Conservation (phyloP, 2,888 invertebrate genomes). For the Slavum lentiscoides region DNA sequence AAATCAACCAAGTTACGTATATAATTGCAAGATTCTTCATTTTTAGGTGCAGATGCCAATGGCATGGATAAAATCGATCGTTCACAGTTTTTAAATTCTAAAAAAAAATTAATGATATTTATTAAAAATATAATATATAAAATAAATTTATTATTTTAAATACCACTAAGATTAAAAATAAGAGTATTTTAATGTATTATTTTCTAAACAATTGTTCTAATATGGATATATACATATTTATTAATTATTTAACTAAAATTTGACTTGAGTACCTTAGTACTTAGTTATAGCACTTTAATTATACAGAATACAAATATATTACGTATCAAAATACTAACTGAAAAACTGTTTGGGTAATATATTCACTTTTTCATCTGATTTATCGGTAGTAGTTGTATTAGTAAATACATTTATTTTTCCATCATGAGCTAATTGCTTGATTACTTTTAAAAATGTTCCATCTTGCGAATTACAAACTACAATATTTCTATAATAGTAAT, state of each 20-base stretch:
- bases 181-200: background rate
- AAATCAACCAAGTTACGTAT: constrained; percentile 70
- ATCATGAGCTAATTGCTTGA: constrained; percentile 61
- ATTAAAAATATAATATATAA: background rate
- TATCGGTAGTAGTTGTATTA: background rate
- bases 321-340: constrained; percentile 61
- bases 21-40: constrained; percentile 64
- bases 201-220: no score
- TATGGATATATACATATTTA: no score
- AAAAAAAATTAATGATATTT: constrained; percentile 49
- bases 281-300: no score
- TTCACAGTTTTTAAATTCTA: constrained; percentile 66
- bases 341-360: constrained; percentile 67
- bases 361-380: constrained; percentile 62
- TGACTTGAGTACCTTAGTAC: no score
- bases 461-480: constrained; percentile 60
- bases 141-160: background rate
- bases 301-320: background rate
- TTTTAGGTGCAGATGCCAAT: constrained; percentile 64
- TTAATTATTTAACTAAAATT: no score
- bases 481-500: constrained; percentile 54
- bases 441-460: constrained; percentile 62
- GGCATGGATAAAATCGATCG: constrained; percentile 64
- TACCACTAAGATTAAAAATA: background rate
- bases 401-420: constrained; percentile 54